A percentile compares a stretch with the other conserved stretches of the same genome.
phyloP scores from a whole-genome alignment of 1,140 invertebrate species.

The Bombus consobrinus region DNA sequence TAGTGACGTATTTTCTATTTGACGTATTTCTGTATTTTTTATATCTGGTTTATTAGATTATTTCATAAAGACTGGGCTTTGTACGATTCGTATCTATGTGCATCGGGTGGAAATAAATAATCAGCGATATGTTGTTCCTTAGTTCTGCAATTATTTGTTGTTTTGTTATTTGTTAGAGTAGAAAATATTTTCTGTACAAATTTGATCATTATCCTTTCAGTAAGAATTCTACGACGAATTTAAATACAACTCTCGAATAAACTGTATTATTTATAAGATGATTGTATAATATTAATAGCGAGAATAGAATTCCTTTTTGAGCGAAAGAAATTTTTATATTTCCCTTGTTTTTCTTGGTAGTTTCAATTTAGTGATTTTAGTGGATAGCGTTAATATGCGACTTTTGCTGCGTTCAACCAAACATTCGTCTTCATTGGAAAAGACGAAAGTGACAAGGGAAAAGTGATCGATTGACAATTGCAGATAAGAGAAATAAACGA shows the following conservation, averaged over 20 bases:
- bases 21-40: too few relatives aligned
- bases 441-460: constrained; percentile 46
- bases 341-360: neutral
- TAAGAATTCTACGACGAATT: too few relatives aligned
- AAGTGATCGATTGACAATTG: constrained; percentile 58
- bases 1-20: too few relatives aligned
- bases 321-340: neutral
- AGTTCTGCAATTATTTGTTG: too few relatives aligned
- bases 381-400: neutral
- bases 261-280: neutral
- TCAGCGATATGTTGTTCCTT: too few relatives aligned
- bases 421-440: constrained; percentile 59
- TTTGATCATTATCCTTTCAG: too few relatives aligned
- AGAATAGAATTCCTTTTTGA: neutral
- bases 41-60: too few relatives aligned
- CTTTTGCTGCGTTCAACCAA: neutral
- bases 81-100: too few relatives aligned
- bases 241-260: neutral
- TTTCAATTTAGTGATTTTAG: neutral
- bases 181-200: too few relatives aligned
- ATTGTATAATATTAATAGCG: neutral
- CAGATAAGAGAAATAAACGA: neutral
- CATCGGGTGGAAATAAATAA: too few relatives aligned
- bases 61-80: too few relatives aligned
- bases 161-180: too few relatives aligned